phyloP scores from a whole-genome alignment of 2,888 invertebrate genomes.

The Andrena marginata region DNA sequence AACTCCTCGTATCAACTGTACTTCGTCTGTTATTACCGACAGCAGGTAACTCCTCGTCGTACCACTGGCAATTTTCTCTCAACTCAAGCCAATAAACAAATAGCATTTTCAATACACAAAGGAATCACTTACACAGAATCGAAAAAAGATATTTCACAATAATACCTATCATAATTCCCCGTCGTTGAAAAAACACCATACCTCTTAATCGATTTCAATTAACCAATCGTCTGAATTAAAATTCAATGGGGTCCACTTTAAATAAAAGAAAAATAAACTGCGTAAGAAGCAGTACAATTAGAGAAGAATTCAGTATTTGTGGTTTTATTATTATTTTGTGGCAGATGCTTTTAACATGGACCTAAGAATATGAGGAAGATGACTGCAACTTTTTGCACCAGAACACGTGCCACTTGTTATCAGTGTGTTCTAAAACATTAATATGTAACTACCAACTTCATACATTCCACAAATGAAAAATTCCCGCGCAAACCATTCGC shows the following conservation, averaged over 20 bases:
- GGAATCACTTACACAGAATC: background rate
- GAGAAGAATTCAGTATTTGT: background rate
- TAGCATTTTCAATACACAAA: background rate
- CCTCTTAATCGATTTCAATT: background rate
- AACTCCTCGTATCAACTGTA: background rate
- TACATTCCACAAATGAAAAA: too few relatives aligned
- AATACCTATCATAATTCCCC: background rate
- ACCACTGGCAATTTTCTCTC: background rate
- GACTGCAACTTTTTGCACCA: too few relatives aligned
- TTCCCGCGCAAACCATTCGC: too few relatives aligned
- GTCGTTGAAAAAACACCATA: background rate
- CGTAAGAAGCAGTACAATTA: too few relatives aligned
- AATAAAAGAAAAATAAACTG: too few relatives aligned
- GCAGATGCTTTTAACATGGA: background rate
- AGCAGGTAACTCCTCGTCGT: background rate
- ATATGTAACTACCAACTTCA: too few relatives aligned
- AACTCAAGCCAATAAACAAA: background rate
- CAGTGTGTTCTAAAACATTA: too few relatives aligned
- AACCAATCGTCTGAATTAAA: background rate
- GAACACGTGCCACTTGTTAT: too few relatives aligned
- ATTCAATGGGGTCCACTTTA: too few relatives aligned
- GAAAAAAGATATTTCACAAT: background rate
- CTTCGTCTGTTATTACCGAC: conserved; percentile 6
- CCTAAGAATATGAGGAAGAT: too few relatives aligned
- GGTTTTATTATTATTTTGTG: background rate